phyloP scores from a whole-genome alignment of 2,888 invertebrate species.

The Timandra comae region DNA sequence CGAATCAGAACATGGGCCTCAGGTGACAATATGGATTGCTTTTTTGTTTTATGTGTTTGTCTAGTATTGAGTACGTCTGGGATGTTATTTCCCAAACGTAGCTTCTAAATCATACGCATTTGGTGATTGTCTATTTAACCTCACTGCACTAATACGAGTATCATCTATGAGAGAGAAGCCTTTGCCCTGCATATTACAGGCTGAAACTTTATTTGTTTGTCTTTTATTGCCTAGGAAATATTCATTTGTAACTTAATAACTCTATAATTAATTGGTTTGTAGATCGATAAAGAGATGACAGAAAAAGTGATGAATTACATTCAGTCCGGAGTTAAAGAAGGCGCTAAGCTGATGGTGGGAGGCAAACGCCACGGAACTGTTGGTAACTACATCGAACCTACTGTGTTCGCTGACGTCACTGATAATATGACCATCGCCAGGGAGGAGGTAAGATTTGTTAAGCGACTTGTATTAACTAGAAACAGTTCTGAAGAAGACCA shows the following conservation, averaged over 20 bases:
- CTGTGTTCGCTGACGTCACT: conserved; percentile 84
- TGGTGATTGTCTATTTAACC: too few species aligned
- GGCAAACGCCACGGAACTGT: conserved; percentile 78
- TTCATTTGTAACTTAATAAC: too few species aligned
- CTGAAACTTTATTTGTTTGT: too few species aligned
- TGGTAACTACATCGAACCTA: conserved; percentile 87
- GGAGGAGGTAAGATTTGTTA: conserved; percentile 78
- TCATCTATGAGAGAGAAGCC: too few species aligned
- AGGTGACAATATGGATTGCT: conserved; percentile 12
- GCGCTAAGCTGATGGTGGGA: conserved; percentile 86
- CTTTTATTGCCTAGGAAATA: too few species aligned
- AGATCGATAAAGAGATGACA: conserved; percentile 84
- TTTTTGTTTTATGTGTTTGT: background rate
- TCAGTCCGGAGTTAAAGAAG: conserved; percentile 85
- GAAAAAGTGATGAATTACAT: conserved; percentile 85
- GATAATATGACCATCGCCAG: conserved; percentile 86
- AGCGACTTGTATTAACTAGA: too few species aligned
- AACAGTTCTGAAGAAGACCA: too few species aligned
- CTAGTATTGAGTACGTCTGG: background rate
- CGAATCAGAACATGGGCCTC: conserved; percentile 40
- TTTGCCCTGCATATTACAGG: too few species aligned
- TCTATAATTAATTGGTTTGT: background rate
- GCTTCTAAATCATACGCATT: too few species aligned
- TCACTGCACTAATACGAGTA: too few species aligned
- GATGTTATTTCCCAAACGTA: too few species aligned